Base-by-base conservation (phyloP, 2,797 vertebrate species). In the Fundulus diaphanus region DNA sequence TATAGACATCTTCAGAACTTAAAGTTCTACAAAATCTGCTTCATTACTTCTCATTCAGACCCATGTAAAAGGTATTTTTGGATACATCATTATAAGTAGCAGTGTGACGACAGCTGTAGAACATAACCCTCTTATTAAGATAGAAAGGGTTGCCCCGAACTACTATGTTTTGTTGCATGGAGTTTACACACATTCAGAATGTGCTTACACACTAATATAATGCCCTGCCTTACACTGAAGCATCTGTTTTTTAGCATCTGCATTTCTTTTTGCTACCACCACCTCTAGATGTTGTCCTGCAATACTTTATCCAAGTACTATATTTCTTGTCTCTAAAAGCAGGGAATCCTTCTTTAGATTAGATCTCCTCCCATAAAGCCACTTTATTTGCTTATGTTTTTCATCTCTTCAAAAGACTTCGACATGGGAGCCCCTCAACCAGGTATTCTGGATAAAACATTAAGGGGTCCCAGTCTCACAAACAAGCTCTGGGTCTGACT, bases 251-350 rank as follows among this genome's bases (percentile, higher is more conserved):
- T 79, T 69, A 70, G 69, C 37, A 44, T 74, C 81, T 92, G 80
- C 83, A 89, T 92, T 92, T 83, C 82, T 79, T 90, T 75, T 79
- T 88, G 74, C 78, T 86, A 93, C 86, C 92, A 92, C 81, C 80
- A 78, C 74, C 84, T 92, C 90, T 85, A 93, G 91, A 93, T 92
- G 88, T 90, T 85, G 33, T 70, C 73, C 70, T 87, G 72, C 73
- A 77, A 51, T 76, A 77, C 75, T 82, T 69, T 85, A 89, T 82
- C 76, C 79, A 24, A 20, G 35, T 12, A 63, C 73, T 78, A 72
- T 72, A 24, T 76, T 68, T 52, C 51, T 35, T 57, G 46, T 68
- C 57, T 77, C 73, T 77, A 83, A 85, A 90, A 65, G 54, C 69
- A 80, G 71, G 73, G 46, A 82, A 83, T 61, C 73, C 82, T 76